These are phyloP conservation scores for Aspidoscelis tigris DNA, from an alignment of 2,113 vertebrate species.

Conservation along the genomic window DNA sequence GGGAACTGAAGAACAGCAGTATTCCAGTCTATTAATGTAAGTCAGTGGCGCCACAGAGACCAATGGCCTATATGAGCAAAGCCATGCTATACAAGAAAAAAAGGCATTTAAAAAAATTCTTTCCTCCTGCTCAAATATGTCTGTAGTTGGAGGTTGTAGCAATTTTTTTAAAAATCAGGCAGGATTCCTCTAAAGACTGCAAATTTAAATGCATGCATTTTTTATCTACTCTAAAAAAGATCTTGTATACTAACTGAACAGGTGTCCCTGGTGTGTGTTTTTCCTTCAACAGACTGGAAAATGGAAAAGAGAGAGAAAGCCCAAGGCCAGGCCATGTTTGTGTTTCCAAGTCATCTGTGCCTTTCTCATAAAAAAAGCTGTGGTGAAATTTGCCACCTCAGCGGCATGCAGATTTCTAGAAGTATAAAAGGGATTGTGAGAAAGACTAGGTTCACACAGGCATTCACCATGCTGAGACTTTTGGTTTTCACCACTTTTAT, in stretches of 20 bases:
- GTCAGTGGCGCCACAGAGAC: too few species aligned
- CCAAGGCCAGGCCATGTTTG: conserved; percentile 43
- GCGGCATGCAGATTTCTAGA: not conserved
- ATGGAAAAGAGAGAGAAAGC: conserved; percentile 40
- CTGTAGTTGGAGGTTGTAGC: not conserved
- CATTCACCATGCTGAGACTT: conserved; percentile 79
- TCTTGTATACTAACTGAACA: too few species aligned
- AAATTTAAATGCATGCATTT: not conserved
- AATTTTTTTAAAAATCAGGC: too few species aligned
- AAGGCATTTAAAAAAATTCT: too few species aligned
- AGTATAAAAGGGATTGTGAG: not conserved
- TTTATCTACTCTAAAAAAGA: not conserved
- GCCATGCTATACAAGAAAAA: too few species aligned
- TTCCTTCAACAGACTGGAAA: conserved; percentile 41
- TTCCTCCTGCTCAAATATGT: not conserved
- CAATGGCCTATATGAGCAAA: too few species aligned
- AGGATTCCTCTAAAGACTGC: not conserved
- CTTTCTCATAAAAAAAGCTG: not conserved
- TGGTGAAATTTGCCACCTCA: not conserved
- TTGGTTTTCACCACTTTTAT: conserved; percentile 77
- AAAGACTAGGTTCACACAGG: not conserved
- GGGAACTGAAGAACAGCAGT: too few species aligned
- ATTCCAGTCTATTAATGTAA: too few species aligned
- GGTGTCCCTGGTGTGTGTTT: not conserved
- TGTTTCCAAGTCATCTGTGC: conserved; percentile 60